Conservation (phyloP, 2,797 vertebrate species). For the Premnoplex brunnescens region DNA sequence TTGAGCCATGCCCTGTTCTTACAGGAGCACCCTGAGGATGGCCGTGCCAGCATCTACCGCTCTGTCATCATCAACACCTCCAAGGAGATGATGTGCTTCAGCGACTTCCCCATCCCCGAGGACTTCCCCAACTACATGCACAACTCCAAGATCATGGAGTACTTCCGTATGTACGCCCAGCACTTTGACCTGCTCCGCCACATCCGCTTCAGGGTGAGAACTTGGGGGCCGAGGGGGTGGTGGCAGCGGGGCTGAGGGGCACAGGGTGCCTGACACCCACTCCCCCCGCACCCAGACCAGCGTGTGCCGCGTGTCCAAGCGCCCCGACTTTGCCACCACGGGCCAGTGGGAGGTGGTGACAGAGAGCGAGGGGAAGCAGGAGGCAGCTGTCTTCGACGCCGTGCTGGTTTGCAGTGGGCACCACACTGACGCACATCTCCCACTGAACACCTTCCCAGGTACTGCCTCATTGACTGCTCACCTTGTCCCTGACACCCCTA, state of each 20-base stretch:
- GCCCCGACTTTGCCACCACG: not conserved
- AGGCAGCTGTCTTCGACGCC: conserved; percentile 63
- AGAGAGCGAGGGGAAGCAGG: not conserved
- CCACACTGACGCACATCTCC: conserved; percentile 85
- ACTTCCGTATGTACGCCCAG: conserved; percentile 84
- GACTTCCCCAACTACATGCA: conserved; percentile 90
- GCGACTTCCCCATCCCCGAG: conserved; percentile 87
- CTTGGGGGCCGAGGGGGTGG: fast-evolving
- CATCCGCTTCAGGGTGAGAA: conserved; percentile 23
- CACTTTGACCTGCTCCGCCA: conserved; percentile 83
- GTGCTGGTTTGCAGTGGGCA: conserved; percentile 91
- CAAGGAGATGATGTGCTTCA: conserved; percentile 94
- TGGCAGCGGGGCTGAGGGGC: fast-evolving
- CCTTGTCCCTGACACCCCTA: not conserved
- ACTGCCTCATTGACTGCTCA: fast-evolving
- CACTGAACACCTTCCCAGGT: conserved; percentile 81
- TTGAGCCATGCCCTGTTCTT: fast-evolving
- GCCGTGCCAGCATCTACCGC: conserved; percentile 81
- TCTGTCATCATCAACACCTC: conserved; percentile 89
- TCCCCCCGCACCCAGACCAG: not conserved
- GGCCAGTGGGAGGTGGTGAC: conserved; percentile 32
- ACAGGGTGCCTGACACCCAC: not conserved
- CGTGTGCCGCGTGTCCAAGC: conserved; percentile 1
- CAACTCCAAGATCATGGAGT: conserved; percentile 82
- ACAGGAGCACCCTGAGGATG: conserved; percentile 80